A percentile compares a stretch with the other conserved stretches of the same genome.
These are phyloP conservation scores for Mormyrus proboscirostris DNA, from an alignment of 2,797 vertebrate genomes.

Conservation along the genomic window DNA sequence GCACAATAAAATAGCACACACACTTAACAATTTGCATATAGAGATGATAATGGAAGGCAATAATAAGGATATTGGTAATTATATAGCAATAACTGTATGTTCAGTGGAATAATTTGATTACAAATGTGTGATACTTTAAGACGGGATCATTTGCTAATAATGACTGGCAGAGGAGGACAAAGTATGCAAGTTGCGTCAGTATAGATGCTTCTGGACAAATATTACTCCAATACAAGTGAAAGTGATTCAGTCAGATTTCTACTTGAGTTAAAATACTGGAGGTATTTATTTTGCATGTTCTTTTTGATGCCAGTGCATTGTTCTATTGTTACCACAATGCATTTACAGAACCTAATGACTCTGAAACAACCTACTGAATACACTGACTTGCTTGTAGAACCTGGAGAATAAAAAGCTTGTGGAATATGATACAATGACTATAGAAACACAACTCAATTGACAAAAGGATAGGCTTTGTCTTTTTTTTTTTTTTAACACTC, in stretches of 20 bases:
- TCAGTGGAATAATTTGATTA: not conserved
- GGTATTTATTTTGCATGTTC: not conserved
- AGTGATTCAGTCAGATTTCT: not conserved
- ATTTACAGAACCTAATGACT: not conserved
- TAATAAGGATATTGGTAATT: not conserved
- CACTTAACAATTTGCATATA: not conserved
- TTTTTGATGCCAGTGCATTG: not conserved
- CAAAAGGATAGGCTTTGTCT: not conserved
- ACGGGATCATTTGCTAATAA: not conserved
- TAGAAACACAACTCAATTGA: not conserved
- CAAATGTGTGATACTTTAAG: not conserved
- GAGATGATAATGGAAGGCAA: not conserved
- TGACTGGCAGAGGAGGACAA: not conserved
- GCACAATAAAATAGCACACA: not conserved
- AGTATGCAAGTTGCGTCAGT: not conserved
- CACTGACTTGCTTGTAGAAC: not conserved
- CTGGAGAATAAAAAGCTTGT: not conserved
- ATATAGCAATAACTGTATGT: not conserved
- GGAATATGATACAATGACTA: not conserved
- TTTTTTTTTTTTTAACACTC: not conserved
- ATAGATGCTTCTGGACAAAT: not conserved
- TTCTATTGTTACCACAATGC: not conserved
- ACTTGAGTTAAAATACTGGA: not conserved
- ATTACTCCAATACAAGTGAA: not conserved
- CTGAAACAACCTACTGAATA: not conserved